Evolutionary conservation across 2,888 invertebrate species (phyloP).

Genomic region (Ypsolopha scabrella): DNA sequence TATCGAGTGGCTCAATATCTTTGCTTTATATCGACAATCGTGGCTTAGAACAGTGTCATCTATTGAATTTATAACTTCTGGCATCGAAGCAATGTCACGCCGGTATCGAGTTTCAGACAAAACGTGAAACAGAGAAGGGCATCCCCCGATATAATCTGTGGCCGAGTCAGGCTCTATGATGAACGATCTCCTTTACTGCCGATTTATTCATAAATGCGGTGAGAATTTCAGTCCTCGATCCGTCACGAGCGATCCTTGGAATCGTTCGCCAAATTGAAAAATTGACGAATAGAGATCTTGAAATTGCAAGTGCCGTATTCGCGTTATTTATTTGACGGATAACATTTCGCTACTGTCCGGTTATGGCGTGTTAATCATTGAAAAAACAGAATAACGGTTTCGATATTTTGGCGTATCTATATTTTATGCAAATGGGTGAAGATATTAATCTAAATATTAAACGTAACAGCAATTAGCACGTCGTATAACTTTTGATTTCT

Average conservation of each 20-base stretch:
- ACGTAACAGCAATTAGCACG: background rate
- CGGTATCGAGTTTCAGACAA: background rate
- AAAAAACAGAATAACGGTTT: background rate
- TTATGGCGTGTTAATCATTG: no score
- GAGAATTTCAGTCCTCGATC: conserved; percentile 39
- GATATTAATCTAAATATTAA: background rate
- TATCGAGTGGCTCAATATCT: background rate
- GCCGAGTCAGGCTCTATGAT: conserved; percentile 5
- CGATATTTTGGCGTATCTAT: background rate
- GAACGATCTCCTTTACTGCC: conserved; percentile 25
- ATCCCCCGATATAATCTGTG: conserved; percentile 1
- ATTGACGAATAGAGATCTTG: background rate
- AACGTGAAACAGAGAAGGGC: conserved; percentile 1
- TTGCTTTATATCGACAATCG: background rate
- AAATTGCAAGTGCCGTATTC: background rate
- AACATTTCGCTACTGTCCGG: no score
- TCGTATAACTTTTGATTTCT: background rate
- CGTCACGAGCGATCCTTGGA: conserved; percentile 34
- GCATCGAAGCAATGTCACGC: background rate
- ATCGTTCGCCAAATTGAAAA: conserved; percentile 2
- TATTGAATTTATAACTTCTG: background rate
- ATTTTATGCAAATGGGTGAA: background rate
- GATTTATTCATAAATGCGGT: conserved; percentile 45
- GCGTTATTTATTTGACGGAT: background rate
- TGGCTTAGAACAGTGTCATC: background rate